Conservation (phyloP, 2,888 invertebrate species). For the Cerastis rubricosa region DNA sequence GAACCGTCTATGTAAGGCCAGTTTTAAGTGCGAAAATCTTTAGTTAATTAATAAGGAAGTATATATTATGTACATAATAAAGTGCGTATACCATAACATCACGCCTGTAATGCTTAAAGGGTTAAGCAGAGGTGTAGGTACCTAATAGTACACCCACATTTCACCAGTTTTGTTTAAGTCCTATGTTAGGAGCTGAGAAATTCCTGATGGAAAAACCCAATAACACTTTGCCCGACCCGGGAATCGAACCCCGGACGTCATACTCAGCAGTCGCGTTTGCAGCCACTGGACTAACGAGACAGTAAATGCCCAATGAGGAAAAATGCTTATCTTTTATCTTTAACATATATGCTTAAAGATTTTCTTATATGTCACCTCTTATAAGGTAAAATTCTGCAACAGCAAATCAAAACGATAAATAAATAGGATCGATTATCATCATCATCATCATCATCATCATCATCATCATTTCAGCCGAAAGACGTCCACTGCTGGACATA, state of each 20-base stretch:
- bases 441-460: too few relatives aligned
- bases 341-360: background rate
- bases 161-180: background rate
- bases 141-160: background rate
- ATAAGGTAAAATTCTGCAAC: too few relatives aligned
- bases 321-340: background rate
- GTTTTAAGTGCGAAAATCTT: conserved; percentile 18
- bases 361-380: background rate
- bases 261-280: background rate
- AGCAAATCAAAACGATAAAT: background rate
- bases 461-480: too few relatives aligned
- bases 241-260: background rate
- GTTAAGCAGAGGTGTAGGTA: background rate
- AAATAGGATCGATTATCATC: too few relatives aligned
- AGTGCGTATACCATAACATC: too few relatives aligned
- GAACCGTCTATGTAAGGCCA: conserved; percentile 31
- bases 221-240: background rate
- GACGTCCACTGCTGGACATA: too few relatives aligned
- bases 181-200: background rate
- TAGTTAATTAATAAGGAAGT: conserved; percentile 30
- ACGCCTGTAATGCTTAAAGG: background rate
- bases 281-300: background rate
- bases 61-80: background rate
- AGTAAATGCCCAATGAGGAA: background rate
- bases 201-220: background rate